These are phyloP conservation scores for Aldabrachelys gigantea DNA, from an alignment of 2,113 vertebrate species.

Conservation along the genomic window DNA sequence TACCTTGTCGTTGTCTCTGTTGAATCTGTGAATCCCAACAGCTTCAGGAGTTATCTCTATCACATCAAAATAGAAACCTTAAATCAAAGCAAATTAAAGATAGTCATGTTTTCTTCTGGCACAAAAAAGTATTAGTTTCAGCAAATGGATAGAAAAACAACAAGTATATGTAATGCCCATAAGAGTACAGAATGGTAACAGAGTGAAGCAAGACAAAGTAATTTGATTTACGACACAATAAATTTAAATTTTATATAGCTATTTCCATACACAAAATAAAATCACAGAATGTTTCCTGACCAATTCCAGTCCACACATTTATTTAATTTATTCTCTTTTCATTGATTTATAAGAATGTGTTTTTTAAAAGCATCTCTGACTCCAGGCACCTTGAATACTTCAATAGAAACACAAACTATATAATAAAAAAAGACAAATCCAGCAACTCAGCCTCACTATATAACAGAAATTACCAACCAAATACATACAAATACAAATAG, in stretches of 20 bases:
- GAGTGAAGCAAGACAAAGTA: neutral
- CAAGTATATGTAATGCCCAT: neutral
- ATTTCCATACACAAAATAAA: neutral
- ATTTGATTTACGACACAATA: neutral
- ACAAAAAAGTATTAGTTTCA: neutral
- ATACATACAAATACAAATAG: neutral
- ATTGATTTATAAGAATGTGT: neutral
- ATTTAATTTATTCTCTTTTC: neutral
- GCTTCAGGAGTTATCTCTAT: slow-evolving; percentile 94
- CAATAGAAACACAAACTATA: neutral
- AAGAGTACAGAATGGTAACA: neutral
- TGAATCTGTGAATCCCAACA: slow-evolving; percentile 87
- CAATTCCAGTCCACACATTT: neutral
- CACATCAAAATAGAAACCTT: slow-evolving; percentile 92
- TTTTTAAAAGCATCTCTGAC: neutral
- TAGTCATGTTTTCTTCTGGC: neutral
- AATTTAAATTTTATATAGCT: neutral
- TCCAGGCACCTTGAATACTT: neutral
- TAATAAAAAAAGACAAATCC: neutral
- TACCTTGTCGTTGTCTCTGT: slow-evolving; percentile 82
- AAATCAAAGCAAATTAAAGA: slow-evolving; percentile 52
- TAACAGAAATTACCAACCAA: neutral
- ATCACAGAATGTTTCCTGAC: neutral
- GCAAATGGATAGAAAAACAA: neutral
- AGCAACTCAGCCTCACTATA: neutral